Conservation (phyloP, 2,797 vertebrate species). For the Sebastes hopkinsi region DNA sequence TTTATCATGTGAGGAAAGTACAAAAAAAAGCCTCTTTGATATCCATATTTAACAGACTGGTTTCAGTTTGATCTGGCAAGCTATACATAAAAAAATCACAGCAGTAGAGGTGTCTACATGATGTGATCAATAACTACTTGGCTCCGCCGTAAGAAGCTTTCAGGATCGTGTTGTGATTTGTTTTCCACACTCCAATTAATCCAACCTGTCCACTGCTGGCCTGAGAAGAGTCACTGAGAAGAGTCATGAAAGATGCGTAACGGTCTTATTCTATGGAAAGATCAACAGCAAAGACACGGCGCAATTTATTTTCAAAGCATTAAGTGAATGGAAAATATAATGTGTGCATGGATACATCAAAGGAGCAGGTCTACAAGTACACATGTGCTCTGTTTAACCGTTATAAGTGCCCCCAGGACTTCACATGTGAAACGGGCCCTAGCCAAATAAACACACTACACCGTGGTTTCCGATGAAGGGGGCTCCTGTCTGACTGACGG, state of each 20-base stretch:
- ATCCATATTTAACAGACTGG: constrained; percentile 14
- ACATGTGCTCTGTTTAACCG: constrained; percentile 45
- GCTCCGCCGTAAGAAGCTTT: constrained; percentile 23
- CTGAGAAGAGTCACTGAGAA: constrained; percentile 34
- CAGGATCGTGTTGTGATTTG: constrained; percentile 42
- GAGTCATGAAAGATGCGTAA: constrained; percentile 38
- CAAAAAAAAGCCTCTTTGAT: constrained; percentile 26
- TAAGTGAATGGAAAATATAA: constrained; percentile 37
- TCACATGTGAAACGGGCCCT: constrained; percentile 44
- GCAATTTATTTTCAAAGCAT: constrained; percentile 33
- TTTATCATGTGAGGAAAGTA: constrained; percentile 36
- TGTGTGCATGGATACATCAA: constrained; percentile 15
- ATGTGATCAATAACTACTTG: constrained; percentile 48
- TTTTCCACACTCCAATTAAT: constrained; percentile 54
- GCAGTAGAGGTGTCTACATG: constrained; percentile 5
- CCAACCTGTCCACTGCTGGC: constrained; percentile 39
- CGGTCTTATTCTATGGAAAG: constrained; percentile 37
- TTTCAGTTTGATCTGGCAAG: constrained; percentile 38
- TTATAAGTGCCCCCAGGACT: constrained; percentile 21
- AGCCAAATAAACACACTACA: constrained; percentile 64
- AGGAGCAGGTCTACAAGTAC: constrained; percentile 2
- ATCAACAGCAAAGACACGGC: constrained; percentile 29
- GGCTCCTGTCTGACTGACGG: constrained; percentile 59
- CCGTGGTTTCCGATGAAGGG: constrained; percentile 47
- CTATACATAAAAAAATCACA: constrained; percentile 26